A percentile compares a stretch with the other conserved stretches of the same genome.
These are phyloP conservation scores for Coreius guichenoti DNA, from an alignment of 2,797 vertebrate genomes.

Conservation along the genomic window DNA sequence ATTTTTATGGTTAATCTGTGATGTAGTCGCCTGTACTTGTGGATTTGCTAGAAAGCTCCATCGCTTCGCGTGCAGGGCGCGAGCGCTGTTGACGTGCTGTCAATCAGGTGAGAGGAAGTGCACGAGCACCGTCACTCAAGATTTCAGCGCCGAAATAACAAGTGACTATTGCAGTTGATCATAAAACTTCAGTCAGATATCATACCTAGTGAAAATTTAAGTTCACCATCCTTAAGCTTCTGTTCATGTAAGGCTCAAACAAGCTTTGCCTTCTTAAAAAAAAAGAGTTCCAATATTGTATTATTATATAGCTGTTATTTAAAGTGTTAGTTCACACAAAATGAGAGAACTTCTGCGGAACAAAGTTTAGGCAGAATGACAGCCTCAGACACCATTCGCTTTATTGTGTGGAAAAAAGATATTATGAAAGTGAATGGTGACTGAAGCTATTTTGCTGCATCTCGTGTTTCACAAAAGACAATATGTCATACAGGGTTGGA, in stretches of 20 bases:
- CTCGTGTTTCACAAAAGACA: neutral
- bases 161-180: neutral
- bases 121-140: neutral
- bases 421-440: neutral
- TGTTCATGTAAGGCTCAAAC: neutral
- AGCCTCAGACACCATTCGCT: neutral
- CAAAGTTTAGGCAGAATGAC: neutral
- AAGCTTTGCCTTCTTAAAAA: neutral
- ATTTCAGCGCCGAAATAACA: neutral
- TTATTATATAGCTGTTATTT: neutral
- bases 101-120: constrained; percentile 27
- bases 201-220: neutral
- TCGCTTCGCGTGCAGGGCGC: constrained; percentile 33
- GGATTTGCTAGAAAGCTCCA: constrained; percentile 50
- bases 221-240: neutral
- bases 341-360: no score
- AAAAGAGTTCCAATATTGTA: neutral
- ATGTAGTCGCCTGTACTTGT: constrained; percentile 37
- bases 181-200: neutral
- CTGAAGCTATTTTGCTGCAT: neutral
- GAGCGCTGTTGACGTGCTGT: constrained; percentile 56
- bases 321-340: neutral
- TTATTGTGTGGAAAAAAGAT: neutral
- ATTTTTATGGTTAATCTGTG: neutral
- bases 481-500: neutral